phyloP scores from a whole-genome alignment of 2,113 vertebrate species.

The Zosterops borbonicus region DNA sequence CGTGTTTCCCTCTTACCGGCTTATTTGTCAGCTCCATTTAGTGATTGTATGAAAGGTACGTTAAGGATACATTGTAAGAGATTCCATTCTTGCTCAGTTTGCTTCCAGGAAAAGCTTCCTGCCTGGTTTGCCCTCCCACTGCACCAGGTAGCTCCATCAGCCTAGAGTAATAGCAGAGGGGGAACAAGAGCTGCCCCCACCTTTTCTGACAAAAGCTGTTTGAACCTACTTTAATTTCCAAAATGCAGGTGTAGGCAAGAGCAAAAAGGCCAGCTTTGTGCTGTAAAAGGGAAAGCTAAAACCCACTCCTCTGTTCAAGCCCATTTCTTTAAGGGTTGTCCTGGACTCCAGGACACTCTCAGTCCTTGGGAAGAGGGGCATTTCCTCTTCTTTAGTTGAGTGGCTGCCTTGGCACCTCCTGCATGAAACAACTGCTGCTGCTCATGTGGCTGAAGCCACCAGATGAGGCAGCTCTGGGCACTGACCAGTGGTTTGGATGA shows the following conservation, averaged over 20 bases:
- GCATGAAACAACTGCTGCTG: not conserved
- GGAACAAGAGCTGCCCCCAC: not conserved
- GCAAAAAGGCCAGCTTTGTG: not conserved
- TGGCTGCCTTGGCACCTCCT: not conserved
- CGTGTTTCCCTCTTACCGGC: not conserved
- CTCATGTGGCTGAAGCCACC: not conserved
- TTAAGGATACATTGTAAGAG: not conserved
- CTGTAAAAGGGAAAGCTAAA: not conserved
- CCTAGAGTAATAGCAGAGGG: not conserved
- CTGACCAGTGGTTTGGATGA: not conserved
- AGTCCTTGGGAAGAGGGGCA: not conserved
- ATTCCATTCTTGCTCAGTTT: not conserved
- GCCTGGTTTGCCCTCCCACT: not conserved
- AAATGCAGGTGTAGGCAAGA: not conserved
- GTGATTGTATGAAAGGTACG: not conserved
- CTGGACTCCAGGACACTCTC: rapidly evolving
- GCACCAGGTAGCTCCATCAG: not conserved
- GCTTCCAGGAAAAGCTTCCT: not conserved
- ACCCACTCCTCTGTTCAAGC: not conserved
- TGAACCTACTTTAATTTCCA: not conserved
- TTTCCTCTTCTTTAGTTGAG: not conserved
- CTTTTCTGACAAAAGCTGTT: not conserved
- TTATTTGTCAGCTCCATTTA: not conserved
- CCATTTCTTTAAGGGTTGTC: not conserved
- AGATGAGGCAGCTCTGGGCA: not conserved